Conservation (phyloP, 1,140 invertebrate genomes). For the Drusus annulatus region DNA sequence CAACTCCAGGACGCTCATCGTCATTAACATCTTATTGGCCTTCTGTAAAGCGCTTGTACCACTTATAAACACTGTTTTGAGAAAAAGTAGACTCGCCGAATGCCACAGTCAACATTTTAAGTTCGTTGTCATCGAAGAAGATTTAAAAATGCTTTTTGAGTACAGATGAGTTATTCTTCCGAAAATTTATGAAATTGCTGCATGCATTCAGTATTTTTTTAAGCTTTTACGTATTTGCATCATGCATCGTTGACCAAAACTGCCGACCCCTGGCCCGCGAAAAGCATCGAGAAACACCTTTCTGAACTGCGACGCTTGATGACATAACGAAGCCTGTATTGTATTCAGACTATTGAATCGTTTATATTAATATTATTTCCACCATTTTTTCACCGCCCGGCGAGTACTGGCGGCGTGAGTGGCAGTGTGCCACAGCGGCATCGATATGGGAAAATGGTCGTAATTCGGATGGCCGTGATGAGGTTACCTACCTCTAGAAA, state of each 20-base stretch:
- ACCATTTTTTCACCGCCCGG: not conserved
- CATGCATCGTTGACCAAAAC: not conserved
- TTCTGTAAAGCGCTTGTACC: too few species aligned
- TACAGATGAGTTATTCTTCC: too few species aligned
- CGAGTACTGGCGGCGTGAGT: not conserved
- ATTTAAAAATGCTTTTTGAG: too few species aligned
- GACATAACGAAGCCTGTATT: constrained; percentile 16
- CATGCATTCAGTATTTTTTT: too few species aligned
- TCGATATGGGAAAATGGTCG: not conserved
- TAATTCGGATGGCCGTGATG: not conserved
- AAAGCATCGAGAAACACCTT: not conserved
- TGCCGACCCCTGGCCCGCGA: not conserved
- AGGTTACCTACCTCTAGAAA: constrained; percentile 7
- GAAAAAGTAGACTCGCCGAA: too few species aligned
- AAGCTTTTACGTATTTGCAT: too few species aligned
- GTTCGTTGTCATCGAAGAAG: too few species aligned
- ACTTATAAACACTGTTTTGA: too few species aligned
- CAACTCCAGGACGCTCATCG: too few species aligned
- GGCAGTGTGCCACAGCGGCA: too few species aligned
- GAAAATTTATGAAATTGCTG: not conserved
- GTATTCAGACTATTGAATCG: not conserved
- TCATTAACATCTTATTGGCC: too few species aligned
- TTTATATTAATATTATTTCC: not conserved
- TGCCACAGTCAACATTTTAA: too few species aligned
- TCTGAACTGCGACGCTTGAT: not conserved